A percentile compares a stretch with the other conserved stretches of the same genome.
phyloP scores from a whole-genome alignment of 1,140 invertebrate genomes.

The Drosophila lacertosa region DNA sequence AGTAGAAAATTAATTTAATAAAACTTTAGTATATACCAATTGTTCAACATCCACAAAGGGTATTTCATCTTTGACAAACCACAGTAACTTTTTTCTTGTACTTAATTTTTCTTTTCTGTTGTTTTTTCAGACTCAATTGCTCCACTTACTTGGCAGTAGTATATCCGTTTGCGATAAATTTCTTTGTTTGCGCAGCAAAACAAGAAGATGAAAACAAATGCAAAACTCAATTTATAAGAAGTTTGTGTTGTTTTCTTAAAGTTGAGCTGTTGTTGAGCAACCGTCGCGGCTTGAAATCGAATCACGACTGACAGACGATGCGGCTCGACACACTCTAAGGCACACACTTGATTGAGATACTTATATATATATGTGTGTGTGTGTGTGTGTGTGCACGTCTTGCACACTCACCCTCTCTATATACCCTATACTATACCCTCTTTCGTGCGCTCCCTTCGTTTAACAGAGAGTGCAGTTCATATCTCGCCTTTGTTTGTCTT shows the following conservation, averaged over 20 bases:
- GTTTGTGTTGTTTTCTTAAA: constrained; percentile 27
- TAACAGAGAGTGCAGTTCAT: neutral
- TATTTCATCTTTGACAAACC: too few relatives aligned
- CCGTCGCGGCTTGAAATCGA: constrained; percentile 28
- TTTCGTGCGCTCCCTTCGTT: neutral
- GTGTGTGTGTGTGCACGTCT: neutral
- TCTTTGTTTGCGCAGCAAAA: constrained; percentile 24
- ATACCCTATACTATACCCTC: neutral
- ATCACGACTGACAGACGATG: constrained; percentile 27
- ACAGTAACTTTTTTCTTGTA: neutral
- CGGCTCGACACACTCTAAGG: neutral
- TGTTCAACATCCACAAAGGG: too few relatives aligned
- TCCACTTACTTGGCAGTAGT: constrained; percentile 38
- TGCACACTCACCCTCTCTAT: constrained; percentile 18
- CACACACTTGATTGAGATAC: constrained; percentile 19
- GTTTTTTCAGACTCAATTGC: constrained; percentile 22
- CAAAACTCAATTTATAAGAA: constrained; percentile 28
- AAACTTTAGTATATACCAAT: too few relatives aligned
- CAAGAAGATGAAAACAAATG: constrained; percentile 1
- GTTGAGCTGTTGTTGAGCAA: constrained; percentile 11
- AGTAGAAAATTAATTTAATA: too few relatives aligned
- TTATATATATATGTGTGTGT: constrained; percentile 4
- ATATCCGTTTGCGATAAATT: constrained; percentile 32
- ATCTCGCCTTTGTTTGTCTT: constrained; percentile 25
- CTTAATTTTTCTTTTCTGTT: constrained; percentile 1